phyloP scores from a whole-genome alignment of 2,113 vertebrate species.

The Hyperoodon ampullatus region DNA sequence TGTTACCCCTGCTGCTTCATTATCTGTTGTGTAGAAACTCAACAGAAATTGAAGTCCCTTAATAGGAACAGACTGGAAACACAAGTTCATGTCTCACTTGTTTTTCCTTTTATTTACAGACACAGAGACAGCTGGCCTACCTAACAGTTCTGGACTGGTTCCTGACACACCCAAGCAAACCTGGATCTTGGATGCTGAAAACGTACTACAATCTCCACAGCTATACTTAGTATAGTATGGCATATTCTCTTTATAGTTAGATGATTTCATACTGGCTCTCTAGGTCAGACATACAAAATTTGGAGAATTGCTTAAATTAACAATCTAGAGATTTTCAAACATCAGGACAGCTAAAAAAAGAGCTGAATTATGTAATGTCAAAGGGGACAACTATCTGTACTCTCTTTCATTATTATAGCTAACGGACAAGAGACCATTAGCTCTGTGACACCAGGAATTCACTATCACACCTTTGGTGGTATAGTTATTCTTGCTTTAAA shows the following conservation, averaged over 20 bases:
- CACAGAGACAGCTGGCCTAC: neutral
- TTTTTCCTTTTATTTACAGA: slow-evolving; percentile 28
- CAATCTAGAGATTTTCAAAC: slow-evolving; percentile 38
- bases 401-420: slow-evolving; percentile 37
- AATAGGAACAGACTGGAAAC: slow-evolving; percentile 29
- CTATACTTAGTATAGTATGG: neutral
- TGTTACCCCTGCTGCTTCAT: neutral
- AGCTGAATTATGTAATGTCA: neutral
- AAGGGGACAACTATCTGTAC: slow-evolving; percentile 44
- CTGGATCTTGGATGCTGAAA: slow-evolving; percentile 13
- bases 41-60: neutral
- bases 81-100: slow-evolving; percentile 42
- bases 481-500: slow-evolving; percentile 57
- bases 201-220: slow-evolving; percentile 24
- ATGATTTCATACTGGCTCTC: neutral
- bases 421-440: slow-evolving; percentile 50
- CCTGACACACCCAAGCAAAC: slow-evolving; percentile 26
- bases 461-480: neutral
- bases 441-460: slow-evolving; percentile 35
- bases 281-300: neutral
- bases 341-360: neutral
- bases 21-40: neutral
- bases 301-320: slow-evolving; percentile 37
- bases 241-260: neutral
- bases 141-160: slow-evolving; percentile 31